Percentiles rank a stretch among this genome's conserved stretches.
phyloP scores from a whole-genome alignment of 1,140 invertebrate species.

The Dolichoris vasculosae region DNA sequence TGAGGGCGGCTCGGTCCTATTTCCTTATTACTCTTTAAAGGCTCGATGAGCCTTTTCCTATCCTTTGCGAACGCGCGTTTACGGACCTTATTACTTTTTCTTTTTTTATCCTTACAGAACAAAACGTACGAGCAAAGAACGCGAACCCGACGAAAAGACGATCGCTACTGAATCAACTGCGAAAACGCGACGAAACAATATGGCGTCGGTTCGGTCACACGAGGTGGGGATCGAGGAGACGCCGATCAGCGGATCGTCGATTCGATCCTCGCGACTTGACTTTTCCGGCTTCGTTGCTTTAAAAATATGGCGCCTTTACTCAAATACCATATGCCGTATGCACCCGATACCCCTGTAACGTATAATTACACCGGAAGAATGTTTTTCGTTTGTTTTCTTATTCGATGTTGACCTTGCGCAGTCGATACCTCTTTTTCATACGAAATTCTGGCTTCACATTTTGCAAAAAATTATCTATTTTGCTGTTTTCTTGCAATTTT shows the following conservation, averaged over 20 bases:
- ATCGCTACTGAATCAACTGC: neutral
- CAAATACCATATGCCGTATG: no score
- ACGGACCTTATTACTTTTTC: neutral
- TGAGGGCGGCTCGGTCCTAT: neutral
- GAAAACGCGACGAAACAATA: slow-evolving; percentile 21
- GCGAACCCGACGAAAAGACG: neutral
- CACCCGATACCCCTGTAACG: no score
- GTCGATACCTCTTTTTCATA: no score
- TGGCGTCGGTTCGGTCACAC: neutral
- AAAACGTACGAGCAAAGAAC: neutral
- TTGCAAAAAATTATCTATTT: no score
- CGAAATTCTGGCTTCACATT: no score
- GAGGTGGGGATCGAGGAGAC: neutral
- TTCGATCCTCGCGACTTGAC: no score
- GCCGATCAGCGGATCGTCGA: neutral
- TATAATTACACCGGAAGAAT: no score
- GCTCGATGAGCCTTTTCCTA: neutral
- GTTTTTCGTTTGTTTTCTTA: no score
- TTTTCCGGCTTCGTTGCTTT: no score
- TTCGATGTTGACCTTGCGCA: no score
- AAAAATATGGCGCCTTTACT: no score
- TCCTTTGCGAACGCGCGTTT: neutral
- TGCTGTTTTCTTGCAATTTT: no score
- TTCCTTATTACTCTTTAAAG: neutral
- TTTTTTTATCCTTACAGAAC: neutral